phyloP scores from a whole-genome alignment of 2,888 invertebrate genomes.

The Troides oblongomaculatus region DNA sequence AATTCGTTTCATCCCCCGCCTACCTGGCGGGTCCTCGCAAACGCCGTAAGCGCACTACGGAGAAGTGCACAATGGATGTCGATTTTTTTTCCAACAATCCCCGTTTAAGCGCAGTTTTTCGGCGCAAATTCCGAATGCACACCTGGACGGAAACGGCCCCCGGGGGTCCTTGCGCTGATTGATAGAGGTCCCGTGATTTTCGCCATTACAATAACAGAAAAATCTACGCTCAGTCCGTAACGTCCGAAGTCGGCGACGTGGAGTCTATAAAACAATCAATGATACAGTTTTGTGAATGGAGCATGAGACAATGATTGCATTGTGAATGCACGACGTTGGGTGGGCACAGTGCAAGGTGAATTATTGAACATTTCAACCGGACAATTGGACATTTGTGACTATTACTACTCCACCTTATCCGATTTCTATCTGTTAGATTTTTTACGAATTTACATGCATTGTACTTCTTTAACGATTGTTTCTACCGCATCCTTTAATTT shows the following conservation, averaged over 20 bases:
- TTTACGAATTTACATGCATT: too few species aligned
- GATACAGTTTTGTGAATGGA: conserved; percentile 73
- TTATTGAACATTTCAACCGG: conserved; percentile 46
- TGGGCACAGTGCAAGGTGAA: conserved; percentile 64
- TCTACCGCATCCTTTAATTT: too few species aligned
- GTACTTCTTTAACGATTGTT: too few species aligned
- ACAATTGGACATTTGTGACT: conserved; percentile 32
- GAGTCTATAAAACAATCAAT: conserved; percentile 80
- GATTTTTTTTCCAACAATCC: conserved; percentile 58
- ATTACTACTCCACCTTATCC: conserved; percentile 3
- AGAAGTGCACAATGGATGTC: conserved; percentile 70
- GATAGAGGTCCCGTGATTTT: conserved; percentile 71
- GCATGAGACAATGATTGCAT: conserved; percentile 68
- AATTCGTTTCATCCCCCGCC: conserved; percentile 37
- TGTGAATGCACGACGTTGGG: conserved; percentile 50
- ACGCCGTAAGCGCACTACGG: conserved; percentile 58
- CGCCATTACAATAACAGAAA: conserved; percentile 56
- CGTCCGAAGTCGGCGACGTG: conserved; percentile 63
- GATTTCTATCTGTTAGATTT: too few species aligned
- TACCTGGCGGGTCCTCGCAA: conserved; percentile 62
- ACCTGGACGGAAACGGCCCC: conserved; percentile 79
- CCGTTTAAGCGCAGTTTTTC: conserved; percentile 72
- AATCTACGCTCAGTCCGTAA: conserved; percentile 44
- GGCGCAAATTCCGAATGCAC: conserved; percentile 76
- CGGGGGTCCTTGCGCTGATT: conserved; percentile 73